Percentiles rank a stretch among this genome's conserved stretches.
Conservation (phyloP, 2,888 invertebrate genomes). For the Pachymerium ferrugineum region DNA sequence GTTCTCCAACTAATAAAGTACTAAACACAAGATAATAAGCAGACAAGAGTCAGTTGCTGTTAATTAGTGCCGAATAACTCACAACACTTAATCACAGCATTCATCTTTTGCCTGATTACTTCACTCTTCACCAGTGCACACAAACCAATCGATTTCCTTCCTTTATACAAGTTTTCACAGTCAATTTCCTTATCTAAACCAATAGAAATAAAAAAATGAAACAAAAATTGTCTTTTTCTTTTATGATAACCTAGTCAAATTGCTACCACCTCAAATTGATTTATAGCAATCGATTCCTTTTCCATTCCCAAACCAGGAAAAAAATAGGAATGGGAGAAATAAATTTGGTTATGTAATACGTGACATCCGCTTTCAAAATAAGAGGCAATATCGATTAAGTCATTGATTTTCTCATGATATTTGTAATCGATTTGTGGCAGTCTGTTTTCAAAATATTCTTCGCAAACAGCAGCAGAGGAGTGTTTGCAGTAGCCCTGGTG, state of each 20-base stretch:
- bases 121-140: no score
- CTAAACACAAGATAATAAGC: constrained; percentile 24
- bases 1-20: constrained; percentile 19
- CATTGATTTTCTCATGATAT: no score
- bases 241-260: neutral
- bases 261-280: constrained; percentile 16
- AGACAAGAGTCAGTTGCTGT: constrained; percentile 12
- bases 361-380: no score
- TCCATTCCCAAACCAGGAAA: no score
- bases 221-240: neutral
- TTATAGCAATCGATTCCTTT: neutral
- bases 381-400: no score
- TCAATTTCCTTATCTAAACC: neutral
- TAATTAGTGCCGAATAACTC: neutral
- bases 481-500: no score
- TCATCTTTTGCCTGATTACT: constrained; percentile 21
- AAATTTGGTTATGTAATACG: no score
- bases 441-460: no score
- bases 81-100: neutral
- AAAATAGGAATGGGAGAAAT: no score
- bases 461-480: no score
- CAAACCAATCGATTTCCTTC: neutral
- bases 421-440: no score
- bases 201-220: neutral
- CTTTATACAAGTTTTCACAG: neutral